Evolutionary conservation across 1,140 invertebrate species (phyloP), one percentile per base, ranked within the genome.

Genomic region (Polypedilum pembai): DNA sequence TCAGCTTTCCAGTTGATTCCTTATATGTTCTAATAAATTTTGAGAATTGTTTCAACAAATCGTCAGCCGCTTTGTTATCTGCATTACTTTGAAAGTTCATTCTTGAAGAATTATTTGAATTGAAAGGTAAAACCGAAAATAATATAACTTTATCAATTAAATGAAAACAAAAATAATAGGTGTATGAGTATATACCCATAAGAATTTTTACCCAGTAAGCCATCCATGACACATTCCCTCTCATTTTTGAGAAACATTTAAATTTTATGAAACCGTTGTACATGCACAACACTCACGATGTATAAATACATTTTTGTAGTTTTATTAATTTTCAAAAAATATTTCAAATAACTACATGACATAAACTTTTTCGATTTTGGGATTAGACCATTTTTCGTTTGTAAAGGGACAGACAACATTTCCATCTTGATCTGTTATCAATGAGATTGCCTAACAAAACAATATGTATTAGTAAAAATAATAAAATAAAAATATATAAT

Each of bases 291-390:
- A 15, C 15, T n/a, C 45, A 56, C 45, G n/a, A 15, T 33, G 24
- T 5, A 33, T n/a, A 56, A 56, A 56, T 56, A 56, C 8, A 45
- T 45, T 12, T 45, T 45, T 12, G 1, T n/a, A 56, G 8, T n/a
- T 4, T n/a, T 45, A 56, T 56, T 56, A 56, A 56, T 15, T n/a
- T 33, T 12, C 45, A 56, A 56, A 56, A 15, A 4, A 4, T 56
- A 12, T n/a, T 56, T 56, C 4, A 3, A 56, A 56, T 56, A 56
- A 56, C 45, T 90, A 96, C 94, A 96, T 96, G 21, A 98, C 94
- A 82, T 91, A 98, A 40, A 98, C 95, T 84, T 97, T 98, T 82
- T 98, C 94, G 41, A 93, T 91, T 82, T 94, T 93, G 79, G 92
- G 93, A 81, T 94, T 90, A 65, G 89, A 87, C 84, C 92, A 98